Evolutionary conservation across 1,140 invertebrate species (phyloP).

Genomic region (Episyrphus balteatus): DNA sequence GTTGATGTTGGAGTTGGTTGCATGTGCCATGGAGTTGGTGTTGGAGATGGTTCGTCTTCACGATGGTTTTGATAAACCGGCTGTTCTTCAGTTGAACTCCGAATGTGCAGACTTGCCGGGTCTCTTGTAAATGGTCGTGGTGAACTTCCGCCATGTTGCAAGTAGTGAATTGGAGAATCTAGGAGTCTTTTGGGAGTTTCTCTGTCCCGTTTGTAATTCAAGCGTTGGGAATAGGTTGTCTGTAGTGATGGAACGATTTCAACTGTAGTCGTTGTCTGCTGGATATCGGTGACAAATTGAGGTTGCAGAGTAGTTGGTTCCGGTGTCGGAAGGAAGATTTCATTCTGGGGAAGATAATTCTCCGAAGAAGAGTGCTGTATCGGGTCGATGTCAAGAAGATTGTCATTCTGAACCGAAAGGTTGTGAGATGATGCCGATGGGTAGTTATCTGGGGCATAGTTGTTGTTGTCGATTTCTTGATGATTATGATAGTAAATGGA

Average conservation of each 20-base stretch:
- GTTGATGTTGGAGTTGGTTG: slow-evolving; percentile 30
- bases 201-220: slow-evolving; percentile 7
- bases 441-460: slow-evolving; percentile 3
- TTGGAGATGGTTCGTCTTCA: background rate
- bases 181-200: slow-evolving; percentile 29
- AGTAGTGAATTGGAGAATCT: slow-evolving; percentile 23
- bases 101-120: slow-evolving; percentile 20
- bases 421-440: slow-evolving; percentile 8
- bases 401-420: background rate
- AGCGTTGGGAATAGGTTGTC: background rate
- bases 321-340: background rate
- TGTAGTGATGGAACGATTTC: background rate
- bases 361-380: background rate
- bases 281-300: background rate
- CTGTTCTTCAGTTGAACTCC: slow-evolving; percentile 4
- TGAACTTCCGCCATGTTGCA: slow-evolving; percentile 12
- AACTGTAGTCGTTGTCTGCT: background rate
- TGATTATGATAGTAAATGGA: slow-evolving; percentile 5
- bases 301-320: background rate
- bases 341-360: background rate
- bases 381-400: background rate
- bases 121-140: slow-evolving; percentile 29
- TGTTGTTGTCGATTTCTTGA: slow-evolving; percentile 3
- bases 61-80: background rate
- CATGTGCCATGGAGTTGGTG: slow-evolving; percentile 14